These are phyloP conservation scores for Scaptomyza reducta DNA, from an alignment of 2,888 invertebrate genomes.

Conservation along the genomic window DNA sequence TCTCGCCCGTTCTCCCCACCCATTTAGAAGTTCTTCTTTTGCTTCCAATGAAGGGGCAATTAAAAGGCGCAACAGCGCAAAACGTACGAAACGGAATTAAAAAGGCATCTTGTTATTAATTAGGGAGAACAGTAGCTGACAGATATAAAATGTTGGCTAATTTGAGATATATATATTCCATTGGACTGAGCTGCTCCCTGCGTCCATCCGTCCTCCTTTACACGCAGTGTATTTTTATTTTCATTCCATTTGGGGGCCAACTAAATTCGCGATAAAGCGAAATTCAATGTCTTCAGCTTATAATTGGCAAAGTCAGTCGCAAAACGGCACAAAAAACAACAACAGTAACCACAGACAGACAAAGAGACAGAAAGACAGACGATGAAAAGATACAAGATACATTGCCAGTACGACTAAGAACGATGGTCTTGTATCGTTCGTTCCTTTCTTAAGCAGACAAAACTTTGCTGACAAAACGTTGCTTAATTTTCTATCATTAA, in stretches of 20 bases:
- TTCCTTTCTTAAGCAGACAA: conserved; percentile 16
- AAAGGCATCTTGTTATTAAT: conserved; percentile 83
- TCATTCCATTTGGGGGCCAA: conserved; percentile 51
- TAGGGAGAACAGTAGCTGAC: conserved; percentile 84
- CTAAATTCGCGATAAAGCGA: conserved; percentile 76
- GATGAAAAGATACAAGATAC: conserved; percentile 66
- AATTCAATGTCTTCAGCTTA: conserved; percentile 79
- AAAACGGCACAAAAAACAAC: conserved; percentile 28
- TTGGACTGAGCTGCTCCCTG: conserved; percentile 22
- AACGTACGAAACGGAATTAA: conserved; percentile 75
- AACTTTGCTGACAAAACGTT: conserved; percentile 62
- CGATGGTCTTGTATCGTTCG: conserved; percentile 3
- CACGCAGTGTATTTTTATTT: conserved; percentile 52
- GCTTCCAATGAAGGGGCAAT: conserved; percentile 61
- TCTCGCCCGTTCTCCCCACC: neutral
- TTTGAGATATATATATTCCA: conserved; percentile 76
- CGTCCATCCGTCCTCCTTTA: conserved; percentile 4
- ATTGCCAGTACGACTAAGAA: conserved; percentile 29
- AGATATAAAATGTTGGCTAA: conserved; percentile 83
- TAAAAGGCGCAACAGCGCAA: conserved; percentile 79
- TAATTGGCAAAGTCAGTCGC: conserved; percentile 71
- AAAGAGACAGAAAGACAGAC: conserved; percentile 25
- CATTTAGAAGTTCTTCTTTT: conserved; percentile 17
- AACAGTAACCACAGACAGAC: conserved; percentile 7
- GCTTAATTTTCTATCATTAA: conserved; percentile 78